Evolutionary conservation across 2,113 vertebrate species (phyloP), one percentile per base, ranked within the genome.

Genomic region (Hemibagrus wyckioides): DNA sequence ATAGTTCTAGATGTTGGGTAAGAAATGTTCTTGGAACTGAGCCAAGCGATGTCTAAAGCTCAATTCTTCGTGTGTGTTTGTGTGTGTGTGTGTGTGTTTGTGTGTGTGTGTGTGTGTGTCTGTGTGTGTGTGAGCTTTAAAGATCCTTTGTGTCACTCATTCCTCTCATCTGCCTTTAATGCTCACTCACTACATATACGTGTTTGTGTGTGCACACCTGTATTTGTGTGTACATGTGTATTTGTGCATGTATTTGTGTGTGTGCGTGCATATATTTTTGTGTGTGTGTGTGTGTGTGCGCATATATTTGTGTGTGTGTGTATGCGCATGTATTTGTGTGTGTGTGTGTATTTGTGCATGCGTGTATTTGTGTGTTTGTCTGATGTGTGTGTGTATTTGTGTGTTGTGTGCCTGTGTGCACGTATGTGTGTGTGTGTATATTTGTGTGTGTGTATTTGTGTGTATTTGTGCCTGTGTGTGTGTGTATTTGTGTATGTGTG

Each of bases 1-100:
- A 11, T 3, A n/a, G 48, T 69, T 75, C 56, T 80, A 63, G 54
- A 30, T 59, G 33, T 86, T 87, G 76, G 79, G 30, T 59, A 39
- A 30, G 39, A 59, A 57, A 44, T 73, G 65, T 73, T 80, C 61
- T 91, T 80, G 71, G 86, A 81, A 77, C 82, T 88, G 89, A 90
- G 89, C 83, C 80, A 84, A 84, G 30, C 28, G 33, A 67, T 52
- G 65, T 56, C 8, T 84, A 25, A 48, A 82, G 71, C 36, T 75
- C 23, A 65, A 3, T 65, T 23, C 2, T 50, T 50, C 30, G 25
- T 7, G 1, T n/a, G 19, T 48, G 41, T 75, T 23, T 75, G 54
- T 80, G 50, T 80, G 79, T 57, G 56, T 61, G 75, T 25, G 54
- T 41, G 17, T 1, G 44, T 48, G 21, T 44, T 39, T 48, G 50